Evolutionary conservation across 2,113 vertebrate genomes (phyloP).

Genomic region (Engraulis encrasicolus): DNA sequence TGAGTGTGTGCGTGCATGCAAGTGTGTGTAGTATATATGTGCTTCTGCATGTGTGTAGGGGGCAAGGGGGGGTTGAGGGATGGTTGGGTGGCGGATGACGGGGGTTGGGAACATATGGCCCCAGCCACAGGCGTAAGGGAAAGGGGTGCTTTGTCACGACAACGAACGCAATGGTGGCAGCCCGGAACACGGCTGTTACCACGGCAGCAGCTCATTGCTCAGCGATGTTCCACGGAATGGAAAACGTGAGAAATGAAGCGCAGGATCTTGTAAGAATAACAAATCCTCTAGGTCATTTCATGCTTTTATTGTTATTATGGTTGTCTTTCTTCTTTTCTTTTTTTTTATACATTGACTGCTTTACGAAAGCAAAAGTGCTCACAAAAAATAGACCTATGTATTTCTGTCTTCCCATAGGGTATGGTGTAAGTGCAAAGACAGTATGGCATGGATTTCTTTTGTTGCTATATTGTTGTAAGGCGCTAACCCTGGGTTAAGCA

Average conservation of each 20-base stretch:
- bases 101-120: not conserved
- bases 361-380: not conserved
- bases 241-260: not conserved
- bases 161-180: not conserved
- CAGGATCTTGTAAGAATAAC: not conserved
- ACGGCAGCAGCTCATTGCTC: conserved; percentile 1
- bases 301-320: too few relatives aligned
- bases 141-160: not conserved
- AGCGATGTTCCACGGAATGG: not conserved
- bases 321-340: too few relatives aligned
- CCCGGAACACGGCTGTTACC: not conserved
- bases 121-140: not conserved
- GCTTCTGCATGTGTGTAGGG: not conserved
- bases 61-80: too few relatives aligned
- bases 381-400: too few relatives aligned
- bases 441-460: not conserved
- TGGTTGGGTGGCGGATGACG: not conserved
- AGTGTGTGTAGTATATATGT: too few relatives aligned
- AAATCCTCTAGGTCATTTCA: not conserved
- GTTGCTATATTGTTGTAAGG: not conserved
- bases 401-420: too few relatives aligned
- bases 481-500: not conserved
- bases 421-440: not conserved
- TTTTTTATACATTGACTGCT: too few relatives aligned
- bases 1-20: too few relatives aligned